Percentiles rank a stretch among this genome's conserved stretches.
These are phyloP conservation scores for Urosaurus nigricauda DNA, from an alignment of 2,797 vertebrate genomes.

Conservation along the genomic window DNA sequence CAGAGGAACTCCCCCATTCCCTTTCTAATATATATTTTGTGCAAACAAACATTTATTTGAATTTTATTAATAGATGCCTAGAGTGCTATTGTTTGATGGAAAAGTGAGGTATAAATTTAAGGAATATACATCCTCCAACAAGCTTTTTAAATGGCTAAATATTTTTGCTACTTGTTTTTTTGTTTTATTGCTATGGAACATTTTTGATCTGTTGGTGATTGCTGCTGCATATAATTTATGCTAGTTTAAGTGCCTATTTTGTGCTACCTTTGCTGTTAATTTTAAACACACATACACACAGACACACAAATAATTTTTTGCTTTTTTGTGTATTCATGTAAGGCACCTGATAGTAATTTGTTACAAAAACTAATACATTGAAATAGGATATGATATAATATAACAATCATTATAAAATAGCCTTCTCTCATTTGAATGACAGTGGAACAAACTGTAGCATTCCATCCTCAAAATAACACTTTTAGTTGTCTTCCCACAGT, in stretches of 20 bases:
- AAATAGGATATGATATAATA: not conserved
- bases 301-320: not conserved
- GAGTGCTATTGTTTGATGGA: not conserved
- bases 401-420: not conserved
- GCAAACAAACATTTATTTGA: not conserved
- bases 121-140: not conserved
- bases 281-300: not conserved
- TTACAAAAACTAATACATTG: not conserved
- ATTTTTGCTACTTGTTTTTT: not conserved
- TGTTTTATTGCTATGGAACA: not conserved
- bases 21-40: not conserved
- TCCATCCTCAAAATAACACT: conserved; percentile 51
- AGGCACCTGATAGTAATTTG: not conserved
- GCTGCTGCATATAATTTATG: not conserved
- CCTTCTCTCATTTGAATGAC: conserved; percentile 46
- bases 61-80: too few relatives aligned
- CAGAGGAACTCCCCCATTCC: not conserved
- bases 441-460: conserved; percentile 71
- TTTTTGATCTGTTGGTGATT: not conserved
- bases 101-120: not conserved
- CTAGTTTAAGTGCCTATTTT: not conserved
- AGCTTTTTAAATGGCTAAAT: not conserved
- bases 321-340: not conserved
- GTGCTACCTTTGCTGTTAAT: conserved; percentile 2
- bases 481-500: conserved; percentile 54